These are phyloP conservation scores for Pristionchus entomophagus DNA, from an alignment of 2,888 invertebrate genomes.

Conservation along the genomic window DNA sequence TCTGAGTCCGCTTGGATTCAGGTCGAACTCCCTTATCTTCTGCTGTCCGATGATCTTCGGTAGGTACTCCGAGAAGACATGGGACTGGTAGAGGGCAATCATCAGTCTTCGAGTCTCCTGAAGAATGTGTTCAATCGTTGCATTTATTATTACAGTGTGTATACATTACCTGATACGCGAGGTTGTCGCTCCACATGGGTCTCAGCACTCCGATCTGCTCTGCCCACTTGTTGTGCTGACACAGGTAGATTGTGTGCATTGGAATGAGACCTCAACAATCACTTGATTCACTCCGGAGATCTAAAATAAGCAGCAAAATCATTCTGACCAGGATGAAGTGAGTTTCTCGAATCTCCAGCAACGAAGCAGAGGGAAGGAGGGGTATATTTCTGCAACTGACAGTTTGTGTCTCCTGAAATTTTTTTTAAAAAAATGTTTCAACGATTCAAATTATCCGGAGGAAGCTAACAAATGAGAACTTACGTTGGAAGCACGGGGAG, in stretches of 20 bases:
- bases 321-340: constrained; percentile 61
- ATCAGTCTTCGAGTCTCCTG: constrained; percentile 76
- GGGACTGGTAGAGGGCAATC: constrained; percentile 80
- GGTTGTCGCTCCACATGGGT: constrained; percentile 56
- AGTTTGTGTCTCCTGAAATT: constrained; percentile 54
- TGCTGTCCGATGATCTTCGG: constrained; percentile 84
- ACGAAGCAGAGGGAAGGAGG: constrained; percentile 53
- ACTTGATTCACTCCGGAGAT: background rate
- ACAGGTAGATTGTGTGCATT: constrained; percentile 64
- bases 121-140: too few species aligned
- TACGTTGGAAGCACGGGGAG: background rate
- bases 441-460: constrained; percentile 49
- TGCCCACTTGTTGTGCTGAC: constrained; percentile 70
- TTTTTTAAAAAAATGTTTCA: background rate
- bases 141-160: too few species aligned
- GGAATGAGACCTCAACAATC: constrained; percentile 52
- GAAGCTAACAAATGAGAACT: constrained; percentile 50
- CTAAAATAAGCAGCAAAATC: background rate
- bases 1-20: constrained; percentile 52
- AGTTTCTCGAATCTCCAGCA: constrained; percentile 65
- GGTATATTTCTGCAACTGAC: background rate
- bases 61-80: constrained; percentile 79
- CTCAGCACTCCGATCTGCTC: constrained; percentile 45
- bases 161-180: constrained; percentile 60
- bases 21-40: too few species aligned